Evolutionary conservation across 2,113 vertebrate species (phyloP).

Genomic region (Apteryx owenii): DNA sequence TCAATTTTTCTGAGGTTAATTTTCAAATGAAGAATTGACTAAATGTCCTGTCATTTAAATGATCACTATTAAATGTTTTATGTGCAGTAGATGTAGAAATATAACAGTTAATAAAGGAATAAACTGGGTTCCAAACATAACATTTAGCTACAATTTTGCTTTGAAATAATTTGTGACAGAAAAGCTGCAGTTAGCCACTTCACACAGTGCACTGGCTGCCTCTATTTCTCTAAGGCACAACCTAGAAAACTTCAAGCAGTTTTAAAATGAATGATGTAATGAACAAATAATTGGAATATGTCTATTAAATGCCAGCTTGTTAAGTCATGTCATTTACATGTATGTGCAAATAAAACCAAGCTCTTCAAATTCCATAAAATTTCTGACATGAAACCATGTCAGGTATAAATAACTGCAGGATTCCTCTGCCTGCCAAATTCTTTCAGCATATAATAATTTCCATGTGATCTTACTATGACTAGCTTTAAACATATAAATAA

Average conservation of each 20-base stretch:
- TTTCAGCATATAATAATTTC: conserved; percentile 70
- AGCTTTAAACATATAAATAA: conserved; percentile 56
- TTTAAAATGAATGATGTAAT: conserved; percentile 70
- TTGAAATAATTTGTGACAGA: conserved; percentile 69
- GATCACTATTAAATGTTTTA: conserved; percentile 62
- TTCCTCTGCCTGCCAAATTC: conserved; percentile 61
- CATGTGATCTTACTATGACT: conserved; percentile 60
- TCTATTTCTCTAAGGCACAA: conserved; percentile 31
- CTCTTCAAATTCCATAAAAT: conserved; percentile 67
- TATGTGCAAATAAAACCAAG: conserved; percentile 68
- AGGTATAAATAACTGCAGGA: conserved; percentile 68
- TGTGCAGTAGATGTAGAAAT: conserved; percentile 69
- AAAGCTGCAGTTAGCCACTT: conserved; percentile 62
- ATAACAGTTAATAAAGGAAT: conserved; percentile 70
- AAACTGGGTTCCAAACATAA: conserved; percentile 63
- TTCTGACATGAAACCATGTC: conserved; percentile 52
- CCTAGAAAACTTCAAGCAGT: conserved; percentile 62
- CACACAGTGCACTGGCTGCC: conserved; percentile 48
- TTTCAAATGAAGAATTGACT: conserved; percentile 64
- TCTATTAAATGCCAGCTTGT: conserved; percentile 63
- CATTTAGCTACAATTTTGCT: conserved; percentile 68
- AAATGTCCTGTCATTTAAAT: conserved; percentile 64
- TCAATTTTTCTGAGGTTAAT: conserved; percentile 41
- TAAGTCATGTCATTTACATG: conserved; percentile 58
- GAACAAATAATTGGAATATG: conserved; percentile 63